Base-by-base conservation (phyloP, 2,113 vertebrate species). In the Athene noctua region DNA sequence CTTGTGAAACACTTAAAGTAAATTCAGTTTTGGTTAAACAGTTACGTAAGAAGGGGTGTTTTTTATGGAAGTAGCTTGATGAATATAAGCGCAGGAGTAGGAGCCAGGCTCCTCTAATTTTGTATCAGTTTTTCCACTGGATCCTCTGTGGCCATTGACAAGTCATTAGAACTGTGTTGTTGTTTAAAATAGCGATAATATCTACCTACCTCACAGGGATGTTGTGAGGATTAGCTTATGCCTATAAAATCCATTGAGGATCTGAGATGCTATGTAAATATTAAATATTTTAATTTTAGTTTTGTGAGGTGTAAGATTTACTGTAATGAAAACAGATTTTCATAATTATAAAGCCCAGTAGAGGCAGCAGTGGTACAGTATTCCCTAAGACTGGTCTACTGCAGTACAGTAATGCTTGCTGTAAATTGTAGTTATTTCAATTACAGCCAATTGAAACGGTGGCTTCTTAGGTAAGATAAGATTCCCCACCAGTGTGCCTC, bases 191-290 rank as follows among this genome's bases (percentile, higher is more conserved):
- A 75, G 88, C 4, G 42, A 44, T 80, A 58, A 88, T 78, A 67
- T 36, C 55, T 58, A 40, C 94, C 92, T 97, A 96, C 94, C 96
- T 97, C 97, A 96, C 94, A 96, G 94, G 94, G 94, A 36, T 95
- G 94, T 97, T 97, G 94, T 97, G 95, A 97, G 96, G 95, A 92
- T 93, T 70, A 82, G 78, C 55, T 90, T 87, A 91, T 86, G 87
- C 89, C 62, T 97, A 86, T 88, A 54, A 94, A 88, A 74, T 62
- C 47, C 75, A 22, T 82, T 82, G 94, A 97, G 82, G 88, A 96
- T 96, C 79, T 79, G 62, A 90, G 83, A 95, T 80, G 70, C 73
- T 91, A 29, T 91, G 81, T 96, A 95, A 91, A 96, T 96, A 95
- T 80, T 70, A 88, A 74, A 91, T 95, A 94, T 88, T 95, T 84